These are phyloP conservation scores for Dendrocincla fuliginosa DNA, from an alignment of 2,797 vertebrate species.

Conservation along the genomic window DNA sequence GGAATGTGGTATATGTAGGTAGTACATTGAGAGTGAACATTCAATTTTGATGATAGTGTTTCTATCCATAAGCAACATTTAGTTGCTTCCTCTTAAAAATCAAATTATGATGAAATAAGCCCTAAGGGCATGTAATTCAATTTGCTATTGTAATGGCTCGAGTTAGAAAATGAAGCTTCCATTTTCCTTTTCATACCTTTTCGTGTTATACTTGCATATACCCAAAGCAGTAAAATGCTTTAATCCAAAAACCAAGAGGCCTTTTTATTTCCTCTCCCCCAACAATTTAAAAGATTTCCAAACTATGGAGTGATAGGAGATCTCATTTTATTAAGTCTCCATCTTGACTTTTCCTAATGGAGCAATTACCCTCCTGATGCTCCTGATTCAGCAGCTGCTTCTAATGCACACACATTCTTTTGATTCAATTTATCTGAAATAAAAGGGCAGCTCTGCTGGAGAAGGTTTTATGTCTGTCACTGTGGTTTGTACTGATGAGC, in stretches of 20 bases:
- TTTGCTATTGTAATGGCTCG: not conserved
- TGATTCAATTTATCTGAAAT: not conserved
- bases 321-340: not conserved
- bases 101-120: not conserved
- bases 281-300: not conserved
- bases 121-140: rapidly evolving
- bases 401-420: not conserved
- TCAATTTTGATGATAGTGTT: not conserved
- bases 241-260: not conserved
- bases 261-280: not conserved
- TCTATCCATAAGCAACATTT: not conserved
- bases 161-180: not conserved
- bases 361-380: not conserved
- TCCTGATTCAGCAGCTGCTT: not conserved
- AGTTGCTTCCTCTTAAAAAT: not conserved
- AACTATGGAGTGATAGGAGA: not conserved
- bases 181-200: not conserved
- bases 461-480: not conserved
- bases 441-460: not conserved
- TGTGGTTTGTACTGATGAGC: not conserved
- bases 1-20: rapidly evolving
- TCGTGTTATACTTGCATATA: not conserved
- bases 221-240: not conserved
- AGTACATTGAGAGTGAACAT: not conserved
- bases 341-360: not conserved